These are phyloP conservation scores for Theodoxus fluviatilis DNA, from an alignment of 2,888 invertebrate species.

Conservation along the genomic window DNA sequence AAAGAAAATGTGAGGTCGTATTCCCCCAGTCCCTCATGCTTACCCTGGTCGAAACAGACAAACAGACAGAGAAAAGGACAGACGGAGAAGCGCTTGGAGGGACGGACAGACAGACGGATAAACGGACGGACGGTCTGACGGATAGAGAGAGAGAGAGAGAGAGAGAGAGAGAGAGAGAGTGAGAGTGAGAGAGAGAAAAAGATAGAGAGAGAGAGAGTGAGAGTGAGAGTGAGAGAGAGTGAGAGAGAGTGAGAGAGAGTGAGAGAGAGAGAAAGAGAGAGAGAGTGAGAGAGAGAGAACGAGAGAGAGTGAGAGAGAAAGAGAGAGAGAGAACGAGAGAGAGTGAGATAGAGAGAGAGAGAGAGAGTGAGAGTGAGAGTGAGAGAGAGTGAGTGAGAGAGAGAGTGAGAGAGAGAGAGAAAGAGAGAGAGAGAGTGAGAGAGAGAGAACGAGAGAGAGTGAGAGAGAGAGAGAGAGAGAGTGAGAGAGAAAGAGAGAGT, in stretches of 20 bases:
- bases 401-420: neutral
- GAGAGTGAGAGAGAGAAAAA: constrained; percentile 3
- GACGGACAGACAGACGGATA: neutral
- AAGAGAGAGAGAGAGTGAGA: constrained; percentile 4
- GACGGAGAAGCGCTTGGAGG: neutral
- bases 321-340: neutral
- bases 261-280: neutral
- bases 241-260: neutral
- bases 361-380: neutral
- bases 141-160: neutral
- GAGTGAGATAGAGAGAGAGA: neutral
- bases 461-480: constrained; percentile 4
- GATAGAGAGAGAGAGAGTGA: constrained; percentile 14
- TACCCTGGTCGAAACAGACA: neutral
- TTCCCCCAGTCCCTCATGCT: neutral
- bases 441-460: neutral
- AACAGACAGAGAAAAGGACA: neutral
- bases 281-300: neutral
- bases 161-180: constrained; percentile 3
- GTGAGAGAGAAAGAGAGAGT: neutral
- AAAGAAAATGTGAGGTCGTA: too few species aligned
- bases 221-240: constrained; percentile 22
- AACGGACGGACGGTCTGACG: too few species aligned
- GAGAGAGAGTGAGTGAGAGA: constrained; percentile 1
- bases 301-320: constrained; percentile 16